These are phyloP conservation scores for Tanypteryx hageni DNA, from an alignment of 2,888 invertebrate species.

Conservation along the genomic window DNA sequence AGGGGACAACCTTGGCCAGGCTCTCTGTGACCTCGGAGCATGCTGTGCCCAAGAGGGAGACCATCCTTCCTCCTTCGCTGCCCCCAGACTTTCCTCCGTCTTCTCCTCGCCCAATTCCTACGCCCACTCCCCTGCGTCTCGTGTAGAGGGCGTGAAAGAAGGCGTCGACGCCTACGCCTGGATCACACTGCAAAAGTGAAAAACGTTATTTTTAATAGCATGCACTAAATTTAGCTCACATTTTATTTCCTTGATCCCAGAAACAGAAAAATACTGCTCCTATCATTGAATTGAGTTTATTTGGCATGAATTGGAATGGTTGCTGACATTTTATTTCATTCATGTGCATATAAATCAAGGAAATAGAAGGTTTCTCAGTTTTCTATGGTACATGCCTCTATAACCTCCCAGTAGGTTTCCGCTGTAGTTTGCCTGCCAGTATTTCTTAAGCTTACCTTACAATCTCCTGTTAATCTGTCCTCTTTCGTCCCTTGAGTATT, in stretches of 20 bases:
- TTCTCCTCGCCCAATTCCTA: slow-evolving; percentile 29
- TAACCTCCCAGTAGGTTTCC: no score
- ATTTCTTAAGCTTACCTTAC: no score
- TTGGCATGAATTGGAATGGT: no score
- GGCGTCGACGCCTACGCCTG: slow-evolving; percentile 92
- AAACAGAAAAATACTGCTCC: no score
- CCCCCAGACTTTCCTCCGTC: slow-evolving; percentile 52
- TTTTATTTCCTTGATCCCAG: neutral
- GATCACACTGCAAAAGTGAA: slow-evolving; percentile 84
- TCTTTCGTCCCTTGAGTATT: no score
- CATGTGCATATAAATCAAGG: no score
- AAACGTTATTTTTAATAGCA: neutral
- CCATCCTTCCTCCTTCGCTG: slow-evolving; percentile 77
- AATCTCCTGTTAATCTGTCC: no score
- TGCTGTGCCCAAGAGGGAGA: slow-evolving; percentile 90
- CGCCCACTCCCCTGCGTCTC: slow-evolving; percentile 73
- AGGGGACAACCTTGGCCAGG: slow-evolving; percentile 92
- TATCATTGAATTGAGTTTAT: no score
- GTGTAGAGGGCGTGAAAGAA: slow-evolving; percentile 95
- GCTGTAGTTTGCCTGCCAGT: no score
- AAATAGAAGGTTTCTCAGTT: no score
- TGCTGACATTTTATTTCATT: no score
- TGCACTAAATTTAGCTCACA: neutral
- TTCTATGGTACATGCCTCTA: no score
- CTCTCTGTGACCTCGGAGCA: slow-evolving; percentile 95